Evolutionary conservation across 2,888 invertebrate species (phyloP).

Genomic region (Apamea crenata): DNA sequence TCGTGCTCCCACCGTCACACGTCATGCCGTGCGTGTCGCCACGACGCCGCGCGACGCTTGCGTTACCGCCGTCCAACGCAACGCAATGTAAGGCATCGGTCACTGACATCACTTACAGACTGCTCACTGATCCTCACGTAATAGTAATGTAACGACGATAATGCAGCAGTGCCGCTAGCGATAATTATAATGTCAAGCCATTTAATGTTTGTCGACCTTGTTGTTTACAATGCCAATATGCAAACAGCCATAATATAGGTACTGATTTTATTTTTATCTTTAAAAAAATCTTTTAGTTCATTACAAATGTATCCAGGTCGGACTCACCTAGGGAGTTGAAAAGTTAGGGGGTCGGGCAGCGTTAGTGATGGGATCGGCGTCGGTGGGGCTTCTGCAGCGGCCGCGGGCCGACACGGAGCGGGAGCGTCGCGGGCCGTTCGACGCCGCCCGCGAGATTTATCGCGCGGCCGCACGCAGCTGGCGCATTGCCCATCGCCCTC

Average conservation of each 20-base stretch:
- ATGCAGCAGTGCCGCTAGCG: conserved; percentile 11
- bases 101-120: conserved; percentile 72
- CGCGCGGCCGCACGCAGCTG: conserved; percentile 86
- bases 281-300: conserved; percentile 47
- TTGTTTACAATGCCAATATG: conserved; percentile 20
- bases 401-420: conserved; percentile 47
- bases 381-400: conserved; percentile 51
- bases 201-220: conserved; percentile 21
- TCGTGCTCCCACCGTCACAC: conserved; percentile 66
- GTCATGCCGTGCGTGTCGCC: conserved; percentile 60
- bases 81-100: conserved; percentile 76
- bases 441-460: conserved; percentile 82
- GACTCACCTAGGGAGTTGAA: conserved; percentile 49
- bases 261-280: conserved; percentile 31
- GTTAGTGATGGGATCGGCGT: conserved; percentile 40
- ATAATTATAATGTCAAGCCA: conserved; percentile 29
- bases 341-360: conserved; percentile 47
- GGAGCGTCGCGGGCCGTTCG: conserved; percentile 56
- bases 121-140: conserved; percentile 56
- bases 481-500: conserved; percentile 84
- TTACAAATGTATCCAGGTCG: conserved; percentile 58
- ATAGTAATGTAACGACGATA: conserved; percentile 27
- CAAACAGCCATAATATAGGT: conserved; percentile 12
- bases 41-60: conserved; percentile 45
- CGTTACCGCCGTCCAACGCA: conserved; percentile 41